Conservation (phyloP, 1,140 invertebrate species). For the Stegodyphus dumicola region DNA sequence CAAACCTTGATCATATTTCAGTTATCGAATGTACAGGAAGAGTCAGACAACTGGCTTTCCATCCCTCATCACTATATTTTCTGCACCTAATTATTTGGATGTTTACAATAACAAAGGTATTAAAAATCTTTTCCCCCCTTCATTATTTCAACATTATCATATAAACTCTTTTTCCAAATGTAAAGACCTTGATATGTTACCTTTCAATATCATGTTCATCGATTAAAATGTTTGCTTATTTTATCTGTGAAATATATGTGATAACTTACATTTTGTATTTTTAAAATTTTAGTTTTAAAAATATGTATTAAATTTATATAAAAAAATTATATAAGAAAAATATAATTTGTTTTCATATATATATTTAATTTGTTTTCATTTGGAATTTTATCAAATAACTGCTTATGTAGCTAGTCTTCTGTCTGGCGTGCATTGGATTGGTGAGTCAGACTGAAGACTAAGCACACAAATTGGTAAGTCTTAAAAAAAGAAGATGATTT, state of each 20-base stretch:
- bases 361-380: too few species aligned
- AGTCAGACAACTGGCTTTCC: constrained; percentile 99
- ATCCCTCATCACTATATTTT: constrained; percentile 99
- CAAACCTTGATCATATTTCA: constrained; percentile 66
- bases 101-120: constrained; percentile 98
- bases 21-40: constrained; percentile 99
- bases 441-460: too few species aligned
- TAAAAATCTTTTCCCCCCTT: not conserved
- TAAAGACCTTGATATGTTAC: not conserved
- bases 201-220: too few species aligned
- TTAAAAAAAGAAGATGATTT: too few species aligned
- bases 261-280: not conserved
- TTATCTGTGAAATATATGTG: not conserved
- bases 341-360: too few species aligned
- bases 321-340: too few species aligned
- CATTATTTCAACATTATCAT: not conserved
- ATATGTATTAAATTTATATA: too few species aligned
- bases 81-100: constrained; percentile 99
- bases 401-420: too few species aligned
- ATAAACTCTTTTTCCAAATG: not conserved
- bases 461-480: too few species aligned
- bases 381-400: too few species aligned
- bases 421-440: too few species aligned
- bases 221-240: not conserved
- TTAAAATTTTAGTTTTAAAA: not conserved